Evolutionary conservation across 2,113 vertebrate genomes (phyloP).

Genomic region (Sinocyclocheilus grahami): DNA sequence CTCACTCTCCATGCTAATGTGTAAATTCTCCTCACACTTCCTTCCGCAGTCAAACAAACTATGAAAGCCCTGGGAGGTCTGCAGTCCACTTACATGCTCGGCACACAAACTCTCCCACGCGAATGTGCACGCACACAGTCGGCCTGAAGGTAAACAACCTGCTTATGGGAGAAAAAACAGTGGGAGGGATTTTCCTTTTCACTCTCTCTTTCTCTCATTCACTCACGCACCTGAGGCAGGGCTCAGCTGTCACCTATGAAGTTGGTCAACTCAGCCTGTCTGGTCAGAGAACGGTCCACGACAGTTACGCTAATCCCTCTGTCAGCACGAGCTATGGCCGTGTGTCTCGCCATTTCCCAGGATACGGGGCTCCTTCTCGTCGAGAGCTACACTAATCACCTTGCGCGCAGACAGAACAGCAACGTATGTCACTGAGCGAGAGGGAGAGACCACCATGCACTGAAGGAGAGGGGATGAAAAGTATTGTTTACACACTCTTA

Average conservation of each 20-base stretch:
- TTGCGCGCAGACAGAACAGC: constrained; percentile 47
- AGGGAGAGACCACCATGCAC: constrained; percentile 42
- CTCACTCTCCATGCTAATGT: constrained; percentile 3
- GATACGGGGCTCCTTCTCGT: constrained; percentile 33
- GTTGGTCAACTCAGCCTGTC: constrained; percentile 13
- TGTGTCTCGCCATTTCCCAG: constrained; percentile 41
- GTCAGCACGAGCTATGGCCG: constrained; percentile 23
- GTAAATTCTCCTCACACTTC: not conserved
- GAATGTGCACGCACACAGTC: not conserved
- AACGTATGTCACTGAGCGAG: constrained; percentile 50
- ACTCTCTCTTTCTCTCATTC: not conserved
- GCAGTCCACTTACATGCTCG: constrained; percentile 8
- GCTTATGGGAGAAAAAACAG: not conserved
- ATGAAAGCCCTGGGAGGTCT: constrained; percentile 23
- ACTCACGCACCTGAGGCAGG: constrained; percentile 47
- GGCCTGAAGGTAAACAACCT: constrained; percentile 33
- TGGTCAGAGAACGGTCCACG: constrained; percentile 7
- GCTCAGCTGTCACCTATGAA: constrained; percentile 38
- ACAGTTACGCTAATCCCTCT: constrained; percentile 18
- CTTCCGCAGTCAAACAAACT: constrained; percentile 30
- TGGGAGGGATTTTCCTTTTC: constrained; percentile 22
- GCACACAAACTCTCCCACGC: constrained; percentile 6
- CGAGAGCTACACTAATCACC: constrained; percentile 51
- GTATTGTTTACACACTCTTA: constrained; percentile 48
- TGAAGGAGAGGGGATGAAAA: constrained; percentile 20